Conservation (phyloP, 1,140 invertebrate species). For the Zaprionus capensis region DNA sequence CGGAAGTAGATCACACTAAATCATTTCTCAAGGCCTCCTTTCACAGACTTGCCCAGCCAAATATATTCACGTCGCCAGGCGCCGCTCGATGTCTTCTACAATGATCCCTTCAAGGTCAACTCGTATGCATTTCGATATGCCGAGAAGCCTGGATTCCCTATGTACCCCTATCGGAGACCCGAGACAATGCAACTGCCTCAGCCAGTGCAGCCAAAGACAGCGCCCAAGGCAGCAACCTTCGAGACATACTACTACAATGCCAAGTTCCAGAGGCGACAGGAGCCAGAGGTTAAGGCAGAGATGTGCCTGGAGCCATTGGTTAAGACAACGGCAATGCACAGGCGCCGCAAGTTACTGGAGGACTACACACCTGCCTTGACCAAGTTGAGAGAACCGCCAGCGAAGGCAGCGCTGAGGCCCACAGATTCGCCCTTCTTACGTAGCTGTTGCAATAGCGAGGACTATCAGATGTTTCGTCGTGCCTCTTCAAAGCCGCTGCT, state of each 20-base stretch:
- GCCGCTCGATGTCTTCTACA: constrained; percentile 57
- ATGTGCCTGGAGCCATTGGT: constrained; percentile 1
- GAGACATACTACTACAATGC: constrained; percentile 72
- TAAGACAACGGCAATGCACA: constrained; percentile 6
- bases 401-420: background rate
- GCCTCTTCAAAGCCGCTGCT: constrained; percentile 2
- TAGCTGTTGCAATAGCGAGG: constrained; percentile 39
- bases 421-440: constrained; percentile 29
- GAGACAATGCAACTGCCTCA: background rate
- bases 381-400: constrained; percentile 9
- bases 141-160: constrained; percentile 55
- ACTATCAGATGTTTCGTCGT: constrained; percentile 27
- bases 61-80: constrained; percentile 35
- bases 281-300: background rate
- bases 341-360: constrained; percentile 47
- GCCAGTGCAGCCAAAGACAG: background rate
- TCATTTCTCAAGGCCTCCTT: constrained; percentile 16
- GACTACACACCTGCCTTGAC: constrained; percentile 29
- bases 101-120: constrained; percentile 79
- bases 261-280: constrained; percentile 41
- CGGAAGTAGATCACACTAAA: constrained; percentile 3
- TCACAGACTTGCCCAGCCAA: constrained; percentile 31
- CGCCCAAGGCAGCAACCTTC: constrained; percentile 30
- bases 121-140: constrained; percentile 80
- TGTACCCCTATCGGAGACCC: constrained; percentile 50